Conservation (phyloP, 1,140 invertebrate genomes). For the Diuraphis noxia region DNA sequence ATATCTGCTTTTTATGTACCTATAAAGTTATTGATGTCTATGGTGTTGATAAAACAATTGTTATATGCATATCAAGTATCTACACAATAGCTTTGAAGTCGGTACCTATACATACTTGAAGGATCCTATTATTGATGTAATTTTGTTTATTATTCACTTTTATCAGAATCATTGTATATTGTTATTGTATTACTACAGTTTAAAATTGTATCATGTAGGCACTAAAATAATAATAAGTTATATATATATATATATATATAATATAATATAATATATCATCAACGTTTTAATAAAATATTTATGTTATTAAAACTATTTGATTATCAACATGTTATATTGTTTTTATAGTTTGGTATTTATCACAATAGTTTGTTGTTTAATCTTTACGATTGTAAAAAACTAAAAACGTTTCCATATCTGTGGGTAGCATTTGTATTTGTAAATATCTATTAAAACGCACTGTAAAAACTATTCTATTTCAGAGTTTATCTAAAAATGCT, state of each 20-base stretch:
- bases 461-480: neutral
- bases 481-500: neutral
- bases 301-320: neutral
- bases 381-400: neutral
- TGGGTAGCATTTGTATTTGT: neutral
- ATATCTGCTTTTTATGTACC: neutral
- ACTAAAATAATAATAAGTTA: neutral
- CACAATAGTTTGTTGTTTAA: neutral
- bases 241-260: too few relatives aligned
- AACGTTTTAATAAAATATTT: neutral
- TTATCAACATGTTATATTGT: neutral
- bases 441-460: neutral
- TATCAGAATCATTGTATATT: neutral
- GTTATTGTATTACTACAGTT: neutral
- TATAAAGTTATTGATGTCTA: neutral
- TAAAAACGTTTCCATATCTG: neutral
- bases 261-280: too few relatives aligned
- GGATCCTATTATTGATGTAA: neutral
- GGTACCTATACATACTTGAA: neutral
- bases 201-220: neutral
- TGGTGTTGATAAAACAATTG: neutral
- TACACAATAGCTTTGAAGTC: neutral
- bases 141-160: neutral
- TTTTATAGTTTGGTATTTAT: neutral
- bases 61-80: neutral